These are phyloP conservation scores for Tetramorium bicarinatum DNA, from an alignment of 2,888 invertebrate species.

Conservation along the genomic window DNA sequence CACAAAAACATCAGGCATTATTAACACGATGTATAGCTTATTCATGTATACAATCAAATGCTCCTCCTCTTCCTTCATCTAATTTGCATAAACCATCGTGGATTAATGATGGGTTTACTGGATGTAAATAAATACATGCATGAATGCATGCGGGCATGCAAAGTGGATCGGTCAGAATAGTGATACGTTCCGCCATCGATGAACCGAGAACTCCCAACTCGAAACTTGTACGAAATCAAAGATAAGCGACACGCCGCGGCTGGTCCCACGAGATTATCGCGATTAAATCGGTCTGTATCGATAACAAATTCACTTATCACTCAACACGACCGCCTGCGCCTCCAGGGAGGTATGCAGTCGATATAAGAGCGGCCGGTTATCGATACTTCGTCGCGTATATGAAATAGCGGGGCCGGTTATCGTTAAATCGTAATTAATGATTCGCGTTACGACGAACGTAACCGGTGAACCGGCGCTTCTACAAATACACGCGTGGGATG, in stretches of 20 bases:
- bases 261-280: constrained; percentile 71
- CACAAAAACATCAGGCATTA: not conserved
- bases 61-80: not conserved
- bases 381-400: constrained; percentile 25
- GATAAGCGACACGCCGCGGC: constrained; percentile 55
- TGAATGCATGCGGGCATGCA: not conserved
- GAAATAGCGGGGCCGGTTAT: constrained; percentile 24
- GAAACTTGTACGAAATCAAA: constrained; percentile 53
- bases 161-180: not conserved
- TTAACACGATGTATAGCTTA: not conserved
- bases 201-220: not conserved
- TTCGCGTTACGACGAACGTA: constrained; percentile 25
- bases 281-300: constrained; percentile 74
- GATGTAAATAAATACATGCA: constrained; percentile 1
- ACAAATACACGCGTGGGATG: constrained; percentile 35
- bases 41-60: not conserved
- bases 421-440: constrained; percentile 56
- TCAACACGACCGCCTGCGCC: constrained; percentile 39
- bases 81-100: not conserved
- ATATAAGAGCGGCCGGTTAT: constrained; percentile 30
- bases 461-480: constrained; percentile 27
- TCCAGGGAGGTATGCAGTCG: constrained; percentile 35
- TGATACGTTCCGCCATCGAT: not conserved
- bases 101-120: not conserved
- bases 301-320: constrained; percentile 74